Evolutionary conservation across 2,113 vertebrate genomes (phyloP).

Genomic region (Myotis davidii): DNA sequence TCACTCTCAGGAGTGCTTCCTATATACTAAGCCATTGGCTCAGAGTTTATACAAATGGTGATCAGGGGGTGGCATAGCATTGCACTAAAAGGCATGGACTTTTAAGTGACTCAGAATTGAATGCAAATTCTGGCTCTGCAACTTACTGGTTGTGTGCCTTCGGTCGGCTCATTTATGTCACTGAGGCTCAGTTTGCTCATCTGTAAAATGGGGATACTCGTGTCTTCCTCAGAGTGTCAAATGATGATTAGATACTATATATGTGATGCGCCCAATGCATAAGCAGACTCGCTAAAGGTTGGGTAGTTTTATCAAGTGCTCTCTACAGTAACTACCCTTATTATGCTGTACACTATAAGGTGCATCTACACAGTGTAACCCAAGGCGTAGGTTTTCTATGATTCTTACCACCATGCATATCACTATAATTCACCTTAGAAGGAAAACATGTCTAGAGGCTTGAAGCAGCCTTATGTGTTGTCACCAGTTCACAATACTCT

Average conservation of each 20-base stretch:
- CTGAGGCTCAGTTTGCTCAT: slow-evolving; percentile 33
- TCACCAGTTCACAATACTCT: background rate
- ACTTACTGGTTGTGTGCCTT: background rate
- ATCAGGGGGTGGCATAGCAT: slow-evolving; percentile 61
- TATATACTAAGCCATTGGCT: background rate
- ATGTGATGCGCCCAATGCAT: background rate
- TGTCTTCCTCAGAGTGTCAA: background rate
- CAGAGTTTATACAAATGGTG: slow-evolving; percentile 5
- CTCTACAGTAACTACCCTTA: background rate
- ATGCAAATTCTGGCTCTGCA: background rate
- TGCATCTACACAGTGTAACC: background rate
- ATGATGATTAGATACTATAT: background rate
- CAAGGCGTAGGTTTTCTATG: background rate
- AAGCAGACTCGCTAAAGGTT: background rate
- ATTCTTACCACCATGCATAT: background rate
- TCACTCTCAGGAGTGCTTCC: background rate
- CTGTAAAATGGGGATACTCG: background rate
- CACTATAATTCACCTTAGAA: background rate
- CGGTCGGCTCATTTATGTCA: background rate
- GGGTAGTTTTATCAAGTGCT: background rate
- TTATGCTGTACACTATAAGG: background rate
- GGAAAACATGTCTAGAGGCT: background rate
- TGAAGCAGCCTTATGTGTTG: background rate
- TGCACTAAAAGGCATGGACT: background rate
- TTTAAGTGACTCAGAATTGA: background rate